Percentiles rank a stretch among this genome's conserved stretches.
These are phyloP conservation scores for Bursaphelenchus mucronatus DNA, from an alignment of 1,140 invertebrate species.

Conservation along the genomic window DNA sequence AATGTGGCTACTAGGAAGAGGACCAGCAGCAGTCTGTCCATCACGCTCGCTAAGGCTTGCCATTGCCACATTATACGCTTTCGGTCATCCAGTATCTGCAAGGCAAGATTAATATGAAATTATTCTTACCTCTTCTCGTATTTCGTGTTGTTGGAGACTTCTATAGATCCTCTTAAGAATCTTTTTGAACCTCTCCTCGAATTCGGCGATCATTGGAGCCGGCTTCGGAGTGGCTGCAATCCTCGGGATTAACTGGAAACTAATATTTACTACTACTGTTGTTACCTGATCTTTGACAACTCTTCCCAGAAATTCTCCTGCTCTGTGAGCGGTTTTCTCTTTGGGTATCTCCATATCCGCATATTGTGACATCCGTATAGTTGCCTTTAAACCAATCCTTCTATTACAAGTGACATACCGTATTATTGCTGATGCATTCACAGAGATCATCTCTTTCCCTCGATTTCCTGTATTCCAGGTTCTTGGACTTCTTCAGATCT, in stretches of 20 bases:
- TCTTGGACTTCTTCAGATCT: slow-evolving; percentile 56
- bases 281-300: slow-evolving; percentile 52
- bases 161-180: slow-evolving; percentile 57
- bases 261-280: slow-evolving; percentile 21
- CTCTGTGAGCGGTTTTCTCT: slow-evolving; percentile 6
- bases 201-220: slow-evolving; percentile 47
- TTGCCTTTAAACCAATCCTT: background rate
- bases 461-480: slow-evolving; percentile 43
- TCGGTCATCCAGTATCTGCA: slow-evolving; percentile 69
- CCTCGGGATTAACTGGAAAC: slow-evolving; percentile 42
- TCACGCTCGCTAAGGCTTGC: slow-evolving; percentile 73
- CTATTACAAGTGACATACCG: slow-evolving; percentile 13
- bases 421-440: slow-evolving; percentile 43
- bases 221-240: slow-evolving; percentile 34
- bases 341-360: slow-evolving; percentile 1
- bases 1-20: slow-evolving; percentile 64
- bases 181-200: slow-evolving; percentile 51
- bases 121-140: slow-evolving; percentile 61
- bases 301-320: slow-evolving; percentile 44
- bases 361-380: slow-evolving; percentile 3
- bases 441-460: slow-evolving; percentile 33
- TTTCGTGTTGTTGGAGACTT: slow-evolving; percentile 65
- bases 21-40: slow-evolving; percentile 69
- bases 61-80: slow-evolving; percentile 72
- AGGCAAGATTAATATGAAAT: slow-evolving; percentile 12